phyloP scores from a whole-genome alignment of 2,113 vertebrate species.

The Merops nubicus region DNA sequence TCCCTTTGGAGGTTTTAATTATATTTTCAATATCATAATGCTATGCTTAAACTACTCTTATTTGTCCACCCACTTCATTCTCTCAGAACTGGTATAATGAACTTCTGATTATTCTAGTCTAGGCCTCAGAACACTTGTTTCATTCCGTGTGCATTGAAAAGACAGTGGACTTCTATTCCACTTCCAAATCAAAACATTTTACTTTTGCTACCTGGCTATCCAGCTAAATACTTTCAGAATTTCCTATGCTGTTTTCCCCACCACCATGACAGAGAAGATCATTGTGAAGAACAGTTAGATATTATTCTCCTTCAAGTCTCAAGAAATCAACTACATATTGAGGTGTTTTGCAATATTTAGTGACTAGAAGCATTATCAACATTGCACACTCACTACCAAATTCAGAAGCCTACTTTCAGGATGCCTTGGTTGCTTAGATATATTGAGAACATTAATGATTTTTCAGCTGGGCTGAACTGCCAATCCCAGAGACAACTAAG shows the following conservation, averaged over 20 bases:
- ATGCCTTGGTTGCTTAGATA: neutral
- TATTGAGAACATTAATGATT: neutral
- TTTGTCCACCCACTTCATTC: neutral
- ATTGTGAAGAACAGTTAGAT: neutral
- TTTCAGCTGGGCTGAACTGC: neutral
- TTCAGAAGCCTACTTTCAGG: neutral
- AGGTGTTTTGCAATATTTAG: neutral
- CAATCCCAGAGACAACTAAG: neutral
- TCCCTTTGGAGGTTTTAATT: neutral
- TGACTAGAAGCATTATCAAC: neutral
- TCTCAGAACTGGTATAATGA: neutral
- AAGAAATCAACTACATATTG: neutral
- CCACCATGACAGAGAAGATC: neutral
- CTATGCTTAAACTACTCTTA: neutral
- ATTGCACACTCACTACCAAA: neutral
- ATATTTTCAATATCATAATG: neutral
- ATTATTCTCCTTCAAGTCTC: neutral
- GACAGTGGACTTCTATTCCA: neutral
- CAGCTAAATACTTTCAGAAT: neutral
- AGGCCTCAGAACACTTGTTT: neutral
- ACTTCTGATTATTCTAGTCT: neutral
- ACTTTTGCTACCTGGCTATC: neutral
- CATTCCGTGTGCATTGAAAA: neutral
- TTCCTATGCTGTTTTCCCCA: neutral
- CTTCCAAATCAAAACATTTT: neutral